Percentiles rank a stretch among this genome's conserved stretches.
Conservation (phyloP, 2,797 vertebrate genomes). For the Allobates femoralis region DNA sequence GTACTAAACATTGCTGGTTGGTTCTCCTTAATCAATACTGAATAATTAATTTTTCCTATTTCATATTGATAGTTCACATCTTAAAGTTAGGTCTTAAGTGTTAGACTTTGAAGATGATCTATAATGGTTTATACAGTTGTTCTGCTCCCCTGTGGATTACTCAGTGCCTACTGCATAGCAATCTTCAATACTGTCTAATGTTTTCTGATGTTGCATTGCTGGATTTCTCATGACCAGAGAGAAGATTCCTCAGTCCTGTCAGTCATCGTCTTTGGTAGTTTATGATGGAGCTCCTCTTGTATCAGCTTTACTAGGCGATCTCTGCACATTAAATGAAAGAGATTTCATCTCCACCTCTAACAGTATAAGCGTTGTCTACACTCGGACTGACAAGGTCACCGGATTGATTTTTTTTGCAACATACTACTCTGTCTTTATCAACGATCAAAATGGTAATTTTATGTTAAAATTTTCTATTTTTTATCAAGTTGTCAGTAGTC, state of each 20-base stretch:
- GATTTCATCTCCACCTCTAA: constrained; percentile 14
- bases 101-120: no score
- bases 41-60: no score
- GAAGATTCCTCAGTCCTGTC: background rate
- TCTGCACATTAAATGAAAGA: background rate
- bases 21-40: no score
- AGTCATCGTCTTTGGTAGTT: background rate
- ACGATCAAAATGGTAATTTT: constrained; percentile 20
- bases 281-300: constrained; percentile 24
- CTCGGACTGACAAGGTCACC: background rate
- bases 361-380: constrained; percentile 21
- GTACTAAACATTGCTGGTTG: no score
- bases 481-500: no score
- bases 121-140: no score
- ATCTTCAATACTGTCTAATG: no score
- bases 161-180: no score
- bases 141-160: no score
- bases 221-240: background rate
- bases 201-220: background rate
- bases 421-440: background rate
- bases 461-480: no score
- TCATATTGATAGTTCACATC: no score
- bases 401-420: constrained; percentile 6
- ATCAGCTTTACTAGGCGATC: constrained; percentile 4
- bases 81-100: no score